Evolutionary conservation across 2,888 invertebrate species (phyloP).

Genomic region (Patella depressa): DNA sequence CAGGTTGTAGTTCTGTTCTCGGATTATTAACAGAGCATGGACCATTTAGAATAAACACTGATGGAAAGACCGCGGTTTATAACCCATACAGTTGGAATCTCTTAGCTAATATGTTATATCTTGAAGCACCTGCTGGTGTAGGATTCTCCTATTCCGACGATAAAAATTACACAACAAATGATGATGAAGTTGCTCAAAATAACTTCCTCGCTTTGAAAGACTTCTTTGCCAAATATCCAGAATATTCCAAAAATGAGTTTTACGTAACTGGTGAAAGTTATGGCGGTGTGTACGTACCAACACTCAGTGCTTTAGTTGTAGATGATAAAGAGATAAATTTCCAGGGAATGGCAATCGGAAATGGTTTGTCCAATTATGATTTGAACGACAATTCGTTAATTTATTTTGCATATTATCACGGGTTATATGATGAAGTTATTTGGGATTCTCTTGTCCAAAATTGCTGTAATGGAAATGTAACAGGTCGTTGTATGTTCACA

Average conservation of each 20-base stretch:
- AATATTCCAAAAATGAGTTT: slow-evolving; percentile 69
- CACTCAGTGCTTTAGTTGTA: slow-evolving; percentile 68
- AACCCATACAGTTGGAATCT: slow-evolving; percentile 4
- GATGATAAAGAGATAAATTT: slow-evolving; percentile 66
- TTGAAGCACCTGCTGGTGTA: slow-evolving; percentile 73
- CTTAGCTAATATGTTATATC: slow-evolving; percentile 71
- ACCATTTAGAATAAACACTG: slow-evolving; percentile 65
- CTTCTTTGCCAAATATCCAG: slow-evolving; percentile 72
- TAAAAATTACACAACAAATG: slow-evolving; percentile 68
- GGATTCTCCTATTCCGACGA: slow-evolving; percentile 73
- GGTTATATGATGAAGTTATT: slow-evolving; percentile 55
- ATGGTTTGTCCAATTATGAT: slow-evolving; percentile 24
- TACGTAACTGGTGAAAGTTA: slow-evolving; percentile 74
- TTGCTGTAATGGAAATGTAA: slow-evolving; percentile 49
- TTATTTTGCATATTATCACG: slow-evolving; percentile 51
- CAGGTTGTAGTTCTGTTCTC: slow-evolving; percentile 72
- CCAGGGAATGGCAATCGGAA: slow-evolving; percentile 16
- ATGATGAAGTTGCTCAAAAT: slow-evolving; percentile 68
- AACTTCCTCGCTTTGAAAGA: slow-evolving; percentile 72
- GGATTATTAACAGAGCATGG: slow-evolving; percentile 72
- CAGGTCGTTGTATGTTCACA: slow-evolving; percentile 42
- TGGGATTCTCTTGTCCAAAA: slow-evolving; percentile 36
- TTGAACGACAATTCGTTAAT: slow-evolving; percentile 67
- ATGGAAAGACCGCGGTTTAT: slow-evolving; percentile 1
- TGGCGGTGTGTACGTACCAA: slow-evolving; percentile 73